Conservation (phyloP, 2,113 vertebrate genomes). For the Colossoma macropomum region DNA sequence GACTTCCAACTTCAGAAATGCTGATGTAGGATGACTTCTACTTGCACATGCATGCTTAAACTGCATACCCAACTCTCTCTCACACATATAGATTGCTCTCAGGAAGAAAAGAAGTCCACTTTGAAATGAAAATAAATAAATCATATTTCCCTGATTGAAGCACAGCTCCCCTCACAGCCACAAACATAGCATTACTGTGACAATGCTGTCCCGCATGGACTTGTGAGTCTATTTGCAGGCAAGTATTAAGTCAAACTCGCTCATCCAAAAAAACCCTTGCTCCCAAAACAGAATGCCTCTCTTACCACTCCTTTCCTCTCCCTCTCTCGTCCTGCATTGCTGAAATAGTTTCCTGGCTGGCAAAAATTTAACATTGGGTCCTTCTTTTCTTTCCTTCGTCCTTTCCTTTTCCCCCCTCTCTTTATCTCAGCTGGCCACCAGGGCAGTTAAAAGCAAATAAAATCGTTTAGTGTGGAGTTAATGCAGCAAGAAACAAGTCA, state of each 20-base stretch:
- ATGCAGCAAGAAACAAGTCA: conserved; percentile 64
- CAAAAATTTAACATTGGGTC: background rate
- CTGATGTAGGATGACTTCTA: conserved; percentile 10
- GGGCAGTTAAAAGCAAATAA: conserved; percentile 70
- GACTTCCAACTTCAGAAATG: conserved; percentile 22
- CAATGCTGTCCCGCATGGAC: conserved; percentile 37
- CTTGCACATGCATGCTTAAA: conserved; percentile 33
- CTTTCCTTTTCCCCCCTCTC: background rate
- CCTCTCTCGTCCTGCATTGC: conserved; percentile 1
- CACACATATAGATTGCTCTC: background rate
- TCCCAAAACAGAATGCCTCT: conserved; percentile 40
- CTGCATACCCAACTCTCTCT: conserved; percentile 32
- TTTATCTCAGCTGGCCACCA: conserved; percentile 46
- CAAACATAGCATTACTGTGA: conserved; percentile 45
- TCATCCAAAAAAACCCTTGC: conserved; percentile 43
- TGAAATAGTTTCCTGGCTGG: conserved; percentile 20
- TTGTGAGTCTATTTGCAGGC: conserved; percentile 45
- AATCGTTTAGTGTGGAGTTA: conserved; percentile 71
- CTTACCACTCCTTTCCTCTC: conserved; percentile 6
- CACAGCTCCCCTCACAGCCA: conserved; percentile 27
- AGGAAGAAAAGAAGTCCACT: conserved; percentile 36
- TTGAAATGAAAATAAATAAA: conserved; percentile 61
- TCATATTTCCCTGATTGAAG: conserved; percentile 57
- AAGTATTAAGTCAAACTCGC: conserved; percentile 45
- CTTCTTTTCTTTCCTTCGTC: conserved; percentile 1